phyloP scores from a whole-genome alignment of 2,888 invertebrate genomes.

The Cistogaster globosa region DNA sequence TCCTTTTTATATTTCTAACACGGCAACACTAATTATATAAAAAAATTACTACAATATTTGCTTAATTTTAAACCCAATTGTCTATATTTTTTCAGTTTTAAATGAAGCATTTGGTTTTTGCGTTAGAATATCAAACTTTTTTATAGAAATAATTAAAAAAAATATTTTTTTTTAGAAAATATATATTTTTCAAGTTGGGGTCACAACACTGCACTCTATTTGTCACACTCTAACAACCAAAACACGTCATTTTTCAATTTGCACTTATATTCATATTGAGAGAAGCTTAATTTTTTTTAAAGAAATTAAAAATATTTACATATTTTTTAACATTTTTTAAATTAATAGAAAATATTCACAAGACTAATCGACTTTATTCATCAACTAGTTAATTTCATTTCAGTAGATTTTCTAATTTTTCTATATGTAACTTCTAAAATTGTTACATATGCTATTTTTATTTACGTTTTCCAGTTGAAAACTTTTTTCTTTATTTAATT shows the following conservation, averaged over 20 bases:
- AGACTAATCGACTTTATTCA: not conserved
- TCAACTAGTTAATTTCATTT: too few relatives aligned
- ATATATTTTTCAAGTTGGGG: conserved; percentile 46
- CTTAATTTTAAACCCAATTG: not conserved
- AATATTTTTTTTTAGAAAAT: not conserved
- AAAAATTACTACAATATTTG: conserved; percentile 3
- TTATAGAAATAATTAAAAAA: not conserved
- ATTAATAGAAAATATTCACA: not conserved
- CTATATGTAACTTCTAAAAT: not conserved
- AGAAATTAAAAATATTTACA: conserved; percentile 42
- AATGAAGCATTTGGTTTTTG: not conserved
- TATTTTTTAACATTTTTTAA: conserved; percentile 15
- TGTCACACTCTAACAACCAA: conserved; percentile 67
- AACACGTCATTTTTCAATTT: conserved; percentile 67
- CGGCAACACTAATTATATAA: conserved; percentile 36
- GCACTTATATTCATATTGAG: conserved; percentile 40
- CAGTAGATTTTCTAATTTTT: not conserved
- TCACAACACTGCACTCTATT: conserved; percentile 53
- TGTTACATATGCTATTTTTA: conserved; percentile 54
- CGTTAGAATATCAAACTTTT: too few relatives aligned
- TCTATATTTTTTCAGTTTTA: too few relatives aligned
- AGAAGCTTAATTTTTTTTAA: conserved; percentile 47
- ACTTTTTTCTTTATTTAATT: conserved; percentile 30
- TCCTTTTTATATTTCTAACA: not conserved
- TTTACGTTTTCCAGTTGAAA: conserved; percentile 46